Evolutionary conservation across 2,888 invertebrate genomes (phyloP).

Genomic region (Hylaea fasciaria): DNA sequence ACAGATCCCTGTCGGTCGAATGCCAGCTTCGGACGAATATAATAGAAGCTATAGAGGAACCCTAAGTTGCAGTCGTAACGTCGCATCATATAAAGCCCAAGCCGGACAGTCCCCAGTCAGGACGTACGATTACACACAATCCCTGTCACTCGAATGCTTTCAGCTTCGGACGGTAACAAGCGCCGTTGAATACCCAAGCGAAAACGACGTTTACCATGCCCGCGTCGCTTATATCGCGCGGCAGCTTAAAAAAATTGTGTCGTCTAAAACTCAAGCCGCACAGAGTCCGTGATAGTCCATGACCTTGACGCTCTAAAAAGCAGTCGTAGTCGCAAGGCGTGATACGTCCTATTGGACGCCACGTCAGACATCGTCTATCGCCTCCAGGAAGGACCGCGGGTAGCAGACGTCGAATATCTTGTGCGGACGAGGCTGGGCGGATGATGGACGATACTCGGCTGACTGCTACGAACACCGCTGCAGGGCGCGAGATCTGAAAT

Average conservation of each 20-base stretch:
- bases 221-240: too few species aligned
- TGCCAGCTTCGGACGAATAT: too few species aligned
- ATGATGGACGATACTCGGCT: conserved; percentile 51
- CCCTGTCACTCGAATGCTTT: not conserved
- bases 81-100: too few species aligned
- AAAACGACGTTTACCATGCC: too few species aligned
- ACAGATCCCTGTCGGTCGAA: too few species aligned
- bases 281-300: too few species aligned
- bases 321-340: not conserved
- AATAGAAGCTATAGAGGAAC: not conserved
- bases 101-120: too few species aligned
- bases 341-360: not conserved
- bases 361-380: conserved; percentile 38
- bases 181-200: too few species aligned
- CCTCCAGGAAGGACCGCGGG: conserved; percentile 39
- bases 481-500: conserved; percentile 69
- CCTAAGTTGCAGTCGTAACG: not conserved
- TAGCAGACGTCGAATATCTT: conserved; percentile 43
- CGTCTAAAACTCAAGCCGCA: too few species aligned
- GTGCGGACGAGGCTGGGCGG: conserved; percentile 62
- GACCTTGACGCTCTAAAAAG: too few species aligned
- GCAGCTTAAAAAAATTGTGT: too few species aligned
- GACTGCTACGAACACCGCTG: conserved; percentile 80
- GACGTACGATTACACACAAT: not conserved
- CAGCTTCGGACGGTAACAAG: not conserved